Conservation (phyloP, 2,888 invertebrate species). For the Willowsia nigromaculata region DNA sequence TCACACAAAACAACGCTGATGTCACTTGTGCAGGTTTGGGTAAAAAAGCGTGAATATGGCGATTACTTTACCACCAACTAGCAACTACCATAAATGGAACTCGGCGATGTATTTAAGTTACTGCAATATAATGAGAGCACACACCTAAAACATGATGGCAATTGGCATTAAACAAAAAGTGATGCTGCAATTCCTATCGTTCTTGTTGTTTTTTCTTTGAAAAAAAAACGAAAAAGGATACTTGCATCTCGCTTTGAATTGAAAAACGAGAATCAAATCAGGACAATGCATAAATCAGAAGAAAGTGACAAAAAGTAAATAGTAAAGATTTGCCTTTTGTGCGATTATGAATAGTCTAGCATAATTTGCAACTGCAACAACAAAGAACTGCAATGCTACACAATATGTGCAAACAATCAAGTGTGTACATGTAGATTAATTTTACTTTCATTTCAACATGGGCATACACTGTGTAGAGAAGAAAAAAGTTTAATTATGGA, state of each 20-base stretch:
- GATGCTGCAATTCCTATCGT: not conserved
- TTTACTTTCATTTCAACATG: constrained; percentile 31
- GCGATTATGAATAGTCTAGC: not conserved
- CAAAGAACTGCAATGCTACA: not conserved
- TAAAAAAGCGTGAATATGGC: not conserved
- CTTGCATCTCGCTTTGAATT: not conserved
- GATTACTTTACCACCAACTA: no score
- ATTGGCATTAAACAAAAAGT: not conserved
- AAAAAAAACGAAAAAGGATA: not conserved
- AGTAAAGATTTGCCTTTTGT: not conserved
- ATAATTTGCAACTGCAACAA: not conserved
- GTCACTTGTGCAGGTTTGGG: not conserved
- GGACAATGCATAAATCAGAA: constrained; percentile 22
- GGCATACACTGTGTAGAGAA: not conserved
- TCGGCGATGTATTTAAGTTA: no score
- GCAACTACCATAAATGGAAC: no score
- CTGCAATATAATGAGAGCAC: no score
- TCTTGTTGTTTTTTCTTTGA: not conserved
- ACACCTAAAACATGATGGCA: no score
- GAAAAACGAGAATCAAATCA: constrained; percentile 1
- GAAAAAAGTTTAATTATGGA: not conserved
- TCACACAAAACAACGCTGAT: not conserved
- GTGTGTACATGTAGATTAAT: not conserved
- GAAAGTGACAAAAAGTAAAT: not conserved
- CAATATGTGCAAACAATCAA: not conserved